Evolutionary conservation across 2,113 vertebrate species (phyloP).

Genomic region (Ageneiosus marmoratus): DNA sequence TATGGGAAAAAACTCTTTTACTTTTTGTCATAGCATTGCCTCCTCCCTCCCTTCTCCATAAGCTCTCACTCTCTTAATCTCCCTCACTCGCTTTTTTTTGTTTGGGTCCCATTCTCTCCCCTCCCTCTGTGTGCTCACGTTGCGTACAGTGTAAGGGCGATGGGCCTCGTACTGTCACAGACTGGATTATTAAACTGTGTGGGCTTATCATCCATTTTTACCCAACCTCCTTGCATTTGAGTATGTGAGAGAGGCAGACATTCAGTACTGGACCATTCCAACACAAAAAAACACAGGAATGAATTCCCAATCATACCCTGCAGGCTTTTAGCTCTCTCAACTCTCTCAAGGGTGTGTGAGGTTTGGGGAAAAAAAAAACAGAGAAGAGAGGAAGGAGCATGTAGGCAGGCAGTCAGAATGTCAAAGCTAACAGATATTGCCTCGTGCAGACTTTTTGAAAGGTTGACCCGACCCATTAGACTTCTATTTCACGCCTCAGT

Average conservation of each 20-base stretch:
- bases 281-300: slow-evolving; percentile 6
- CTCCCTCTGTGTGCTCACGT: not conserved
- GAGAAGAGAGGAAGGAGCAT: not conserved
- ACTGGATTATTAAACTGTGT: slow-evolving; percentile 23
- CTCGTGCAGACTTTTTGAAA: slow-evolving; percentile 16
- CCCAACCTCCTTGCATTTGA: not conserved
- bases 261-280: slow-evolving; percentile 6
- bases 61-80: slow-evolving; percentile 23
- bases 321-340: slow-evolving; percentile 12
- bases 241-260: not conserved
- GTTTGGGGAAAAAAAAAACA: not conserved
- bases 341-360: slow-evolving; percentile 27
- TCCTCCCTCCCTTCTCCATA: slow-evolving; percentile 25
- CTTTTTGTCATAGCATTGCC: slow-evolving; percentile 43
- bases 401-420: slow-evolving; percentile 23
- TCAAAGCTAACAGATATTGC: slow-evolving; percentile 9
- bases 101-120: not conserved
- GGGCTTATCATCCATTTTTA: slow-evolving; percentile 22
- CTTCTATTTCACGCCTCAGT: slow-evolving; percentile 14
- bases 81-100: not conserved
- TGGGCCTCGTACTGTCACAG: slow-evolving; percentile 29
- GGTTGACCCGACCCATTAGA: slow-evolving; percentile 18
- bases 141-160: slow-evolving; percentile 21
- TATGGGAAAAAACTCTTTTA: slow-evolving; percentile 55
- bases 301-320: slow-evolving; percentile 38